Percentiles rank a stretch among this genome's conserved stretches.
phyloP scores from a whole-genome alignment of 2,797 vertebrate species.

The Tangara arthus region DNA sequence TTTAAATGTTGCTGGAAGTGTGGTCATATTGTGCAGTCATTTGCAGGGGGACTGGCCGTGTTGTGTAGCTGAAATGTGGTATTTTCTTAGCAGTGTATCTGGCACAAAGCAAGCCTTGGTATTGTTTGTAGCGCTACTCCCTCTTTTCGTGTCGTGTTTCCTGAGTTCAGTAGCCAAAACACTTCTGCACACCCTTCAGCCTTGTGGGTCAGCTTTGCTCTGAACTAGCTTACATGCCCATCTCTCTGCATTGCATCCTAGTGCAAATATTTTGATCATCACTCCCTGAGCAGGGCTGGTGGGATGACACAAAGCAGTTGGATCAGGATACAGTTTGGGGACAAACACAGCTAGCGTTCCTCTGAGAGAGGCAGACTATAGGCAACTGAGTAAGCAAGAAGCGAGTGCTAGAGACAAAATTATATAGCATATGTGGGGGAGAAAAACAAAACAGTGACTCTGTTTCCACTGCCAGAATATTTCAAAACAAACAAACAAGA shows the following conservation, averaged over 20 bases:
- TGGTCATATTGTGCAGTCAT: background rate
- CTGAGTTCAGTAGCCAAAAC: slow-evolving; percentile 38
- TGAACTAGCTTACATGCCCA: background rate
- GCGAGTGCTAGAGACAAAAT: slow-evolving; percentile 28
- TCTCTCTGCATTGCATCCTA: background rate
- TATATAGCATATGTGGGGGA: slow-evolving; percentile 62
- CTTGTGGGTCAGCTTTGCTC: slow-evolving; percentile 33
- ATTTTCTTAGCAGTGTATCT: slow-evolving; percentile 19
- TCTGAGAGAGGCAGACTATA: slow-evolving; percentile 54
- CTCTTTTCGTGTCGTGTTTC: slow-evolving; percentile 1
- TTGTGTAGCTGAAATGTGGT: background rate
- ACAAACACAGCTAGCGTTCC: slow-evolving; percentile 58
- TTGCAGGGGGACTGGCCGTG: background rate
- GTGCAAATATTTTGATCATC: slow-evolving; percentile 35
- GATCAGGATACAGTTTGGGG: slow-evolving; percentile 49
- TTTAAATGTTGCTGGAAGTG: background rate
- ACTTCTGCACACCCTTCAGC: background rate
- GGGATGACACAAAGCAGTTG: slow-evolving; percentile 62
- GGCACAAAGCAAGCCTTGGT: slow-evolving; percentile 52
- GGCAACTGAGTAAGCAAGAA: slow-evolving; percentile 66
- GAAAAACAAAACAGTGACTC: slow-evolving; percentile 65
- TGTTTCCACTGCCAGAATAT: slow-evolving; percentile 59
- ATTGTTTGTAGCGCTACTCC: slow-evolving; percentile 31
- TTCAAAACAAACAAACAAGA: slow-evolving; percentile 68
- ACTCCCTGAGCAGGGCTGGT: slow-evolving; percentile 5